Evolutionary conservation across 2,113 vertebrate genomes (phyloP).

Genomic region (Zosterops lateralis): DNA sequence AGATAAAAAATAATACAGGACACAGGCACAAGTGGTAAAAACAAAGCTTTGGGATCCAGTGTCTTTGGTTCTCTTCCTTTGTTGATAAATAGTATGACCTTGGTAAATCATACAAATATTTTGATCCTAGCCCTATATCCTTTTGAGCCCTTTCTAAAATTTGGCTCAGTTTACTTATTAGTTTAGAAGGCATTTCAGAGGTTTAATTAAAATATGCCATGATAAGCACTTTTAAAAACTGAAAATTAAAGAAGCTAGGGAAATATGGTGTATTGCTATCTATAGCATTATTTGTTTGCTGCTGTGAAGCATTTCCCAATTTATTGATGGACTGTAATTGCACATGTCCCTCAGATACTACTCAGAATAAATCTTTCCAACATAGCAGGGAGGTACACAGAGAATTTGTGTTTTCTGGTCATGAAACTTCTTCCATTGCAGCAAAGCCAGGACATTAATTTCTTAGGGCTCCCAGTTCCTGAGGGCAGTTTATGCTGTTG

Average conservation of each 20-base stretch:
- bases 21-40: neutral
- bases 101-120: neutral
- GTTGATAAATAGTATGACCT: neutral
- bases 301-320: neutral
- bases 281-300: neutral
- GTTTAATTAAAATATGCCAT: neutral
- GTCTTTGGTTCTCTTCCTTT: neutral
- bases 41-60: neutral
- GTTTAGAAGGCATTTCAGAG: neutral
- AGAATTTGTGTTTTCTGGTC: conserved; percentile 56
- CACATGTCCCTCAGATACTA: neutral
- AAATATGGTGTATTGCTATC: neutral
- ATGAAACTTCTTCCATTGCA: conserved; percentile 46
- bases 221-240: neutral
- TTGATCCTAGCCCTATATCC: neutral
- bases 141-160: neutral
- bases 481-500: conserved; percentile 58
- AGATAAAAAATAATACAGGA: conserved; percentile 3
- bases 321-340: neutral
- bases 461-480: conserved; percentile 25
- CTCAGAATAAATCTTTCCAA: conserved; percentile 39
- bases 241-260: neutral
- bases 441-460: conserved; percentile 65
- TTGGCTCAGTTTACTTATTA: neutral
- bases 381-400: neutral